Evolutionary conservation across 2,888 invertebrate genomes (phyloP).

Genomic region (Microplitis deprimator): DNA sequence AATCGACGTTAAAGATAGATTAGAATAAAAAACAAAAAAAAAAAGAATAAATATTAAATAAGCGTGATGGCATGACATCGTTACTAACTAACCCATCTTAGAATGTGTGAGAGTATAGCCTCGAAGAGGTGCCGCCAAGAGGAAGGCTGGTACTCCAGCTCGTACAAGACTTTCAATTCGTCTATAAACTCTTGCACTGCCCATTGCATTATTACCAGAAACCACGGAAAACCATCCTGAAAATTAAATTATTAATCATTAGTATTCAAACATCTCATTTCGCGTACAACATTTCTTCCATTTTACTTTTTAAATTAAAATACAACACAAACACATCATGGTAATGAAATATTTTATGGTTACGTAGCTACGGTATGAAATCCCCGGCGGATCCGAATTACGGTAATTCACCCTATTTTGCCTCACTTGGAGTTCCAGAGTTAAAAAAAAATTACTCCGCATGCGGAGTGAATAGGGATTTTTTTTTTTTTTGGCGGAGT

Average conservation of each 20-base stretch:
- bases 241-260: slow-evolving; percentile 48
- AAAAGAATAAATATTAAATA: background rate
- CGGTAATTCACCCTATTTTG: too few species aligned
- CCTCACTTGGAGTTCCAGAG: too few species aligned
- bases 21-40: slow-evolving; percentile 12
- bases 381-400: too few species aligned
- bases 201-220: slow-evolving; percentile 67
- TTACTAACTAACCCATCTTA: slow-evolving; percentile 66
- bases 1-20: slow-evolving; percentile 4
- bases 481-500: too few species aligned
- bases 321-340: background rate
- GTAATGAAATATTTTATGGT: too few species aligned
- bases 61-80: slow-evolving; percentile 26
- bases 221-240: slow-evolving; percentile 72
- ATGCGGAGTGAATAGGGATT: too few species aligned
- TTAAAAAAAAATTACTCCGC: too few species aligned
- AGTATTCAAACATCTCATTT: background rate
- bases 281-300: background rate
- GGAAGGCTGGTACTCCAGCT: slow-evolving; percentile 68
- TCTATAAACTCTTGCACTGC: slow-evolving; percentile 67
- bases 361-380: too few species aligned
- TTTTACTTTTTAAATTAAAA: slow-evolving; percentile 2
- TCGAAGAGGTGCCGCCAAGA: slow-evolving; percentile 66
- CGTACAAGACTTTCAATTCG: slow-evolving; percentile 67
- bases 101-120: slow-evolving; percentile 69